These are phyloP conservation scores for Ips typographus DNA, from an alignment of 1,140 invertebrate species.

Conservation along the genomic window DNA sequence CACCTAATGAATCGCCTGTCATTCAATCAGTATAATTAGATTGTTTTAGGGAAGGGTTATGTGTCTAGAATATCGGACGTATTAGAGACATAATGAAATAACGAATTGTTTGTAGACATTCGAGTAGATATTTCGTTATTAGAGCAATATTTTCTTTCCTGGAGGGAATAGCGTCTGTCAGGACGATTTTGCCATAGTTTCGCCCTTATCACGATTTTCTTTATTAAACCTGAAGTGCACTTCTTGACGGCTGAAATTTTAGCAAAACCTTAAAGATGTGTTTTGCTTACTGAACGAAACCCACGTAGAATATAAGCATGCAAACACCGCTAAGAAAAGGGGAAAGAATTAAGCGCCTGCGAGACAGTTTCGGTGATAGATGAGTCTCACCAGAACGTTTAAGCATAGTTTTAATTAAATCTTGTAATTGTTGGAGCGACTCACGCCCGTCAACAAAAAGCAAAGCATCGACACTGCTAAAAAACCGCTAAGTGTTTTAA, in stretches of 20 bases:
- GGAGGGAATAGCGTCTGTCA: slow-evolving; percentile 27
- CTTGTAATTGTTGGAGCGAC: slow-evolving; percentile 51
- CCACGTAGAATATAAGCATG: background rate
- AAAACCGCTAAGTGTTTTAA: slow-evolving; percentile 47
- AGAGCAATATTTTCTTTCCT: slow-evolving; percentile 32
- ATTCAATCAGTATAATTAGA: slow-evolving; percentile 55
- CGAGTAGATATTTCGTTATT: slow-evolving; percentile 34
- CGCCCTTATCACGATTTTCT: background rate
- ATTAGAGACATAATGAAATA: slow-evolving; percentile 51
- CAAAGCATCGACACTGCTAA: slow-evolving; percentile 42
- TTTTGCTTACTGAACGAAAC: background rate
- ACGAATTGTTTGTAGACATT: slow-evolving; percentile 45
- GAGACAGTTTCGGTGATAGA: slow-evolving; percentile 52
- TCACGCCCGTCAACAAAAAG: slow-evolving; percentile 44
- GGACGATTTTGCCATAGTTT: slow-evolving; percentile 18
- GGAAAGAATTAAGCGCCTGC: slow-evolving; percentile 45
- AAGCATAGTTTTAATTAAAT: slow-evolving; percentile 54
- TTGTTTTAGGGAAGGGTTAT: slow-evolving; percentile 51
- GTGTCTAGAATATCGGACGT: slow-evolving; percentile 49
- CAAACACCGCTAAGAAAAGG: slow-evolving; percentile 35
- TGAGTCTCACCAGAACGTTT: slow-evolving; percentile 50
- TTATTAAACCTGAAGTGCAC: no score
- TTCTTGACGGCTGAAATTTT: background rate
- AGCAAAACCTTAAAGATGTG: background rate
- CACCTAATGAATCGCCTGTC: slow-evolving; percentile 54